Evolutionary conservation across 2,888 invertebrate genomes (phyloP), one percentile per base, ranked within the genome.

Genomic region (Aspidapion aeneum): DNA sequence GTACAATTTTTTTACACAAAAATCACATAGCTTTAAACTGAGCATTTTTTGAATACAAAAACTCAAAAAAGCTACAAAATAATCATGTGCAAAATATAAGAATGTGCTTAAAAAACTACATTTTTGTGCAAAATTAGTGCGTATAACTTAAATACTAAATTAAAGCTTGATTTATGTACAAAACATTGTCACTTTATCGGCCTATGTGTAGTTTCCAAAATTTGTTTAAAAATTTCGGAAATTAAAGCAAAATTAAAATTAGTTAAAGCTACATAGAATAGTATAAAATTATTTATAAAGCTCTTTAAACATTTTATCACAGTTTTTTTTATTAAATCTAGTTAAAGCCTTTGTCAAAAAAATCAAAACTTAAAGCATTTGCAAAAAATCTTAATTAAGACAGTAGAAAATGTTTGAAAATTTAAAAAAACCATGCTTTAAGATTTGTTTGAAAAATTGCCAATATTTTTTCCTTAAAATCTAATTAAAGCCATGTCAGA

Each of bases 151-250:
- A 58, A 50, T 61, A 54, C 57, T 55, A 62, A 61, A n/a, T 61
- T 65, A 63, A 67, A 67, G 61, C 66, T 68, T 69, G 63, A 56
- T 55, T 70, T 78, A 77, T 78, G 67, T 79, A 79, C 76, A 79
- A 71, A 72, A 70, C 76, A 80, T 80, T 80, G 80, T 78, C 80
- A 80, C 80, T 75, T 73, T 63, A 35, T 79, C 78, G 78, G 78
- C 78, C 77, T 75, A 76, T 74, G 64, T n/a, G 12, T 35, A 35
- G 65, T 65, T 69, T 67, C 63, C 63, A 62, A 66, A 68, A 55
- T 52, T 60, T 64, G 57, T 56, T 55, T 50, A 60, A 18, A 51
- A 58, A 64, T 61, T 63, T 67, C 62, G 51, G 51, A 50, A 20
- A 64, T 63, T 35, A 22, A 68, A 58, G 21, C 35, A 62, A 21